Evolutionary conservation across 2,888 invertebrate genomes (phyloP), one percentile per base, ranked within the genome.

Genomic region (Slavum lentiscoides): DNA sequence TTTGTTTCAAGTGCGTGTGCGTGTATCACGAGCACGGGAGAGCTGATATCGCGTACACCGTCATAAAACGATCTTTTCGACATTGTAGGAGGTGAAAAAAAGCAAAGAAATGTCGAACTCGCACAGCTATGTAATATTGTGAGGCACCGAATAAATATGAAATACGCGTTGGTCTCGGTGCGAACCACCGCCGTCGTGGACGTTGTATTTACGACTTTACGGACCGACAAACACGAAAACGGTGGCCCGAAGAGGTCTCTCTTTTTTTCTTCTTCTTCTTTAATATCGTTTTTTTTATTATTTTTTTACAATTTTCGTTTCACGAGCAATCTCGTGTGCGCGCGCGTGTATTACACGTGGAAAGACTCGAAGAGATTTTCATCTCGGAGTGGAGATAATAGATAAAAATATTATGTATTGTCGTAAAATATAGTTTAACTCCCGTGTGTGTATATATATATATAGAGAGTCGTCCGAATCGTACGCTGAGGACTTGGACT

Each of bases 221-320:
- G 73, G 73, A 49, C 61, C 61, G 73, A 23, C 43, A 19, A 23
- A 62, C 73, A 73, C 73, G 62, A 73, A 73, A 62, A 73, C 73
- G 19, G 61, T 73, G 23, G 23, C 58, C 61, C 49, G 37, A 64
- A 30, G 30, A 53, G 62, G 49, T 74, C 64, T 74, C 23, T 73
- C 61, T 43, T 61, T 59, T 74, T 59, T 53, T 37, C 53, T 61
- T 73, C 30, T n/a, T 49, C 62, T 74, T 74, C 64, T 43, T 73
- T 73, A 61, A 23, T 73, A 73, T 73, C 7, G 23, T 43, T 61
- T 59, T 74, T 59, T 53, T 58, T 53, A n/a, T n/a, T n/a, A n/a
- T 62, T 73, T 53, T n/a, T 53, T n/a, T 13, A n/a, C 30, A n/a
- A 30, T 59, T 62, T 64, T 64, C 37, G 1, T 74, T 53, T 5